Evolutionary conservation across 2,113 vertebrate species (phyloP).

Genomic region (Perca schrenkii): DNA sequence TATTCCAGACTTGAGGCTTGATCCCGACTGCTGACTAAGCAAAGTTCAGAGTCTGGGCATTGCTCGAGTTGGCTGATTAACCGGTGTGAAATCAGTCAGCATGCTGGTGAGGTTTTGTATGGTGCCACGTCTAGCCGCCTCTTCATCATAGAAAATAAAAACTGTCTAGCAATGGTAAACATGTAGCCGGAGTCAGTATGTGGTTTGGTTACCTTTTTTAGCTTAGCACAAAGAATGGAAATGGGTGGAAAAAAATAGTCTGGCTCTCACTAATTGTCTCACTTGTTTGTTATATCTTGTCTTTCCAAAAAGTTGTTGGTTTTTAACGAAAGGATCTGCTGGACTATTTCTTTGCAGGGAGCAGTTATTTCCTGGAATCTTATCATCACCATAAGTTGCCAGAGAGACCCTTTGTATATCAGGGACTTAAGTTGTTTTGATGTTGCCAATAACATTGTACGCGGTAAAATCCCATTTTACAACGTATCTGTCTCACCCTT

Average conservation of each 20-base stretch:
- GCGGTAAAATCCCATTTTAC: background rate
- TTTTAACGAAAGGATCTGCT: background rate
- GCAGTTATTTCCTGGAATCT: background rate
- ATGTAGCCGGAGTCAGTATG: background rate
- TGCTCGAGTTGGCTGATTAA: slow-evolving; percentile 52
- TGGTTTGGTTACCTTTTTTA: background rate
- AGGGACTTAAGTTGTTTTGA: background rate
- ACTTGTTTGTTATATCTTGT: background rate
- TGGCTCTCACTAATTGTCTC: no score
- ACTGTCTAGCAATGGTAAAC: background rate
- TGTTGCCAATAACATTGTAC: background rate
- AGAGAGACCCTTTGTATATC: background rate
- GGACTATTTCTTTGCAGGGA: background rate
- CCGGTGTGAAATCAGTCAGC: slow-evolving; percentile 34
- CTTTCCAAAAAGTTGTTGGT: background rate
- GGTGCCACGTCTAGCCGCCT: slow-evolving; percentile 25
- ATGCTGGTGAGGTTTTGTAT: slow-evolving; percentile 5
- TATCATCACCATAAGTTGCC: background rate
- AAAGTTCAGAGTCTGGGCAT: slow-evolving; percentile 48
- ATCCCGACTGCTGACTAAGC: slow-evolving; percentile 53
- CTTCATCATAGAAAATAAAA: slow-evolving; percentile 7
- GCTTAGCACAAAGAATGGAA: background rate
- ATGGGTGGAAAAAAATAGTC: no score
- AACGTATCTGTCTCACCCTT: background rate
- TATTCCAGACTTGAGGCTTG: slow-evolving; percentile 47